Base-by-base conservation (phyloP, 2,888 invertebrate species). In the Ashinkailepas kermadecensis region DNA sequence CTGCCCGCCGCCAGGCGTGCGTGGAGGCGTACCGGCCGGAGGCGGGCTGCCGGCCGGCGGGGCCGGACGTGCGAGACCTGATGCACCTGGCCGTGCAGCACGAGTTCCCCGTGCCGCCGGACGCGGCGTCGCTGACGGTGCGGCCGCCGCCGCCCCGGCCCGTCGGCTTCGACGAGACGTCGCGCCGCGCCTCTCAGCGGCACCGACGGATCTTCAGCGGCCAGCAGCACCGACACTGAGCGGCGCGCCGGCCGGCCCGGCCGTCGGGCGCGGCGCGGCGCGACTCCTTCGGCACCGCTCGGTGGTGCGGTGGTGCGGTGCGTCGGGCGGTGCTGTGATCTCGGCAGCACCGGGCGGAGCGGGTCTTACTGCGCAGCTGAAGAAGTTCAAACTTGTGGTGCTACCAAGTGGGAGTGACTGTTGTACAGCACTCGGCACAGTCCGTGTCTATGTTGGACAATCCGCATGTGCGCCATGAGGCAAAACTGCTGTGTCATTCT, bases 31-130 rank as follows among this genome's bases (percentile, higher is more conserved):
- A 74, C 74, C 74, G 74, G 21, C 74, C 74, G 74, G 74, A 18
- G 74, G 18, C 18, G 74, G 56, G 74, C 56, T 4, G 54, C 54
- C 74, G 54, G 54, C 74, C 54, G 21, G 13, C 54, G 21, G 74
- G 54, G 21, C 74, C 74, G 74, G 18, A 74, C 74, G 54, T 74
- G 54, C 54, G 56, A 54, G 74, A 74, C 74, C 74, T 74, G 54
- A 74, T 74, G 74, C 74, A 74, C 74, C 74, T 74, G 74, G 74
- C 74, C 54, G 74, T 74, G 18, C 74, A 74, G 56, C 74, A 74
- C 74, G 74, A 74, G 74, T 74, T 74, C 21, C 74, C 74, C 12
- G 74, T 74, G 56, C 74, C 74, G 21, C 74, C 74, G 18, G 74
- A 54, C 13, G 18, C 74, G 74, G 74, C 39, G 54, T n/a, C 74